Evolutionary conservation across 1,140 invertebrate genomes (phyloP), one percentile per base, ranked within the genome.

Genomic region (Triops longicaudatus): DNA sequence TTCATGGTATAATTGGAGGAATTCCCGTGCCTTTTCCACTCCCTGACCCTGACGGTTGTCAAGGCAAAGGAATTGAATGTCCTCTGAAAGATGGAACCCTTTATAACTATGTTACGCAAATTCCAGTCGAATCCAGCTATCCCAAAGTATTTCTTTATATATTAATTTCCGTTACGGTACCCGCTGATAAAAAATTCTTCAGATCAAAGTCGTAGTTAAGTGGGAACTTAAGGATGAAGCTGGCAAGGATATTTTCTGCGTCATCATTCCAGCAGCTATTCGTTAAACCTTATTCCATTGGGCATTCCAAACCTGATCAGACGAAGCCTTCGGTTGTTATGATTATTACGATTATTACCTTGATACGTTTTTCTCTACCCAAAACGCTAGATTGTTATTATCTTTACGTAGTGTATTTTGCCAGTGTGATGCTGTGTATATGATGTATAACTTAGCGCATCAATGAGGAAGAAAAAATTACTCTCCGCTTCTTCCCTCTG

Each of bases 1-100:
- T 92, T 0, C 89, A 92, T 83, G 92, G 92, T 3, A 85, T 92
- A 42, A 85, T 93, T 26, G 84, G 88, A 82, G 88, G 88, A 73
- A 81, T 92, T 14, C 88, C 90, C 1, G 84, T 92, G 77, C 90
- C 91, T 28, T 93, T 93, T 81, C 87, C 87, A 12, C 80, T 93
- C 77, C 83, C 88, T 9, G 88, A 93, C 81, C 85, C 88, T 0
- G 84, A 93, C 82, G 91, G 87, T 7, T 93, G 92, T 81, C 81
- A 86, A 87, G 27, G 82, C 78, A 88, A 86, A 44, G 89, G 89
- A 0, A 80, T 93, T 1, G 82, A 82, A 7, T 94, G 92, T 81
- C 92, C 92, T 0, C 77, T 93, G 5, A 85, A 86, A 76, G 84
- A 85, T 63, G 88, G 86, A 1, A 81, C 85, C 77, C 82, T 83